phyloP scores from a whole-genome alignment of 2,113 vertebrate genomes.

The Pelodiscus sinensis region DNA sequence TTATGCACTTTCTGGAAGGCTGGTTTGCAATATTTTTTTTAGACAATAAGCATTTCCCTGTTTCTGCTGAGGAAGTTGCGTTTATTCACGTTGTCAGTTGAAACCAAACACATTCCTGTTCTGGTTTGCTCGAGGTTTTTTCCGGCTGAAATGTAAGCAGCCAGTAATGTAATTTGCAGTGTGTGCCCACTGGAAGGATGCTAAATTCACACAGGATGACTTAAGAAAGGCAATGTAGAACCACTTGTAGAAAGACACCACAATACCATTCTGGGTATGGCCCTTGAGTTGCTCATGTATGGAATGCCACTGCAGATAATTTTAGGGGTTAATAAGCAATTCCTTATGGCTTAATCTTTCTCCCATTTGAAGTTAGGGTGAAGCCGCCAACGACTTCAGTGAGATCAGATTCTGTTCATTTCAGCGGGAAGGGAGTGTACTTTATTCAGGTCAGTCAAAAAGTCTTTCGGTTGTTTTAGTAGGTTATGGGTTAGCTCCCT shows the following conservation, averaged over 20 bases:
- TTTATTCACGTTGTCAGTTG: not conserved
- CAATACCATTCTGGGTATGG: not conserved
- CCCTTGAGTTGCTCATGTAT: not conserved
- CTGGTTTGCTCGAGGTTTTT: not conserved
- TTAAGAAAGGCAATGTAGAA: not conserved
- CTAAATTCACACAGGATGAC: not conserved
- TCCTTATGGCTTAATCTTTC: not conserved
- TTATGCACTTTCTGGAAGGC: slow-evolving; percentile 27
- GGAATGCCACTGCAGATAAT: not conserved
- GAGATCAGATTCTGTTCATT: rapidly evolving
- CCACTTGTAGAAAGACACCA: not conserved
- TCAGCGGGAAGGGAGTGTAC: not conserved
- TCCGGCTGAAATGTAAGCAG: not conserved
- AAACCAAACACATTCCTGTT: not conserved
- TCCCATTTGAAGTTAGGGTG: not conserved
- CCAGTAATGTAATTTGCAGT: not conserved
- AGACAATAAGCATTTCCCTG: not conserved
- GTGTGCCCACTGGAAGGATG: not conserved
- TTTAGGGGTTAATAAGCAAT: not conserved
- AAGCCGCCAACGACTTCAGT: not conserved
- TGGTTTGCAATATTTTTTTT: slow-evolving; percentile 9
- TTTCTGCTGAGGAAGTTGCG: not conserved
- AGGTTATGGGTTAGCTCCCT: not conserved
- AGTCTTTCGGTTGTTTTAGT: not conserved
- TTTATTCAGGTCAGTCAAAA: not conserved